A percentile compares a stretch with the other conserved stretches of the same genome.
Conservation (phyloP, 2,888 invertebrate species). For the Carterocephalus palaemon region DNA sequence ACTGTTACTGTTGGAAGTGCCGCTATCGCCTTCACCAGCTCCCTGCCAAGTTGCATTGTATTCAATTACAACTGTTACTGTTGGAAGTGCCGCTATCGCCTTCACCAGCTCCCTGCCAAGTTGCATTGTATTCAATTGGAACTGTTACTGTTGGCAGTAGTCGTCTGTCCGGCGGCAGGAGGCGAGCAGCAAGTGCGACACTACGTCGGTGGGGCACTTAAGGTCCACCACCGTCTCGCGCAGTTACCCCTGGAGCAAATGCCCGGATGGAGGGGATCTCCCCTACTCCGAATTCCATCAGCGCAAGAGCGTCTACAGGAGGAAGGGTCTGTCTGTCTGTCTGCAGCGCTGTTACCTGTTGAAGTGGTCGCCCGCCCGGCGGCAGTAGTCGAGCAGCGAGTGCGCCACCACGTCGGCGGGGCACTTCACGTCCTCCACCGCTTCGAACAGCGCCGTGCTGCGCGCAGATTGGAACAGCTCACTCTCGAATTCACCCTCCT, state of each 20-base stretch:
- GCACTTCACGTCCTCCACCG: slow-evolving; percentile 89
- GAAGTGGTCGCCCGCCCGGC: slow-evolving; percentile 81
- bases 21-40: slow-evolving; percentile 82
- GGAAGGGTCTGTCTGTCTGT: no score
- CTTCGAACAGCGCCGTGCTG: slow-evolving; percentile 91
- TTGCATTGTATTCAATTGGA: not conserved
- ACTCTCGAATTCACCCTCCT: slow-evolving; percentile 82
- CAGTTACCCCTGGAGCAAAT: no score
- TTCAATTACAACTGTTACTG: not conserved
- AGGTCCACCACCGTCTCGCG: slow-evolving; percentile 91
- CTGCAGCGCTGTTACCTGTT: no score
- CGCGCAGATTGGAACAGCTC: slow-evolving; percentile 89
- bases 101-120: slow-evolving; percentile 80
- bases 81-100: slow-evolving; percentile 79
- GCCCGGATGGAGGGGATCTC: no score
- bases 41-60: slow-evolving; percentile 57
- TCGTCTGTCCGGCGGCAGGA: slow-evolving; percentile 83
- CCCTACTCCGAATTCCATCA: no score
- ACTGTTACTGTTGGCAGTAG: slow-evolving; percentile 32
- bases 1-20: slow-evolving; percentile 40
- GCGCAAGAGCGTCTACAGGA: no score
- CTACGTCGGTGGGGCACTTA: slow-evolving; percentile 86
- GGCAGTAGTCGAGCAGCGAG: slow-evolving; percentile 86
- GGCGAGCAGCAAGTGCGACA: slow-evolving; percentile 83
- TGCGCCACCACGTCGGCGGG: slow-evolving; percentile 85